Evolutionary conservation across 2,113 vertebrate species (phyloP).

Genomic region (Sprattus sprattus): DNA sequence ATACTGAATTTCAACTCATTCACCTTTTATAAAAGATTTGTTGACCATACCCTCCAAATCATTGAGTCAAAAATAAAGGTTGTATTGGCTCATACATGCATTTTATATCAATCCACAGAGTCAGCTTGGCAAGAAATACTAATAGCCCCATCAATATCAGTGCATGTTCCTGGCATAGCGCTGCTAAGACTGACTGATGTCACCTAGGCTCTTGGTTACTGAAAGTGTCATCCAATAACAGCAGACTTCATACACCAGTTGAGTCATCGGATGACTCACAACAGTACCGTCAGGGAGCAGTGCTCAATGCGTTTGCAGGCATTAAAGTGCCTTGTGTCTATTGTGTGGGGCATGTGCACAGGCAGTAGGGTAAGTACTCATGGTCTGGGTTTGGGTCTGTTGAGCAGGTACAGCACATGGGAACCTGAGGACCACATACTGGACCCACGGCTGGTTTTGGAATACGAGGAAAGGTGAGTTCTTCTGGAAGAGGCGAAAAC

Average conservation of each 20-base stretch:
- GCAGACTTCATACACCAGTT: constrained; percentile 13
- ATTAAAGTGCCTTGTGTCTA: neutral
- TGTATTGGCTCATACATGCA: neutral
- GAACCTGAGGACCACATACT: constrained; percentile 98
- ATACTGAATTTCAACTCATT: neutral
- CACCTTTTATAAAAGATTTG: neutral
- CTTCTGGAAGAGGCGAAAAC: neutral
- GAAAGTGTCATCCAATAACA: neutral
- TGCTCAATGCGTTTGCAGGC: neutral
- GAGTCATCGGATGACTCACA: constrained; percentile 14
- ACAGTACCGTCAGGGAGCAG: neutral
- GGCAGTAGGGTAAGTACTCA: neutral
- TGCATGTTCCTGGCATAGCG: neutral
- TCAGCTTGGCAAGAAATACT: neutral
- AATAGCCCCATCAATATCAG: constrained; percentile 2
- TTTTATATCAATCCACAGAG: neutral
- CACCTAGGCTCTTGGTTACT: constrained; percentile 16
- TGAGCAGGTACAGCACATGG: constrained; percentile 95
- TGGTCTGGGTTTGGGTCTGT: neutral
- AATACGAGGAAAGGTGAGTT: constrained; percentile 96
- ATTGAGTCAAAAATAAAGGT: neutral
- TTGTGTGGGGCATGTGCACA: neutral
- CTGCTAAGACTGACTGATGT: constrained; percentile 6
- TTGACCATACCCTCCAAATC: neutral
- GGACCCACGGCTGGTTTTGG: constrained; percentile 95